Percentiles rank a stretch among this genome's conserved stretches.
These are phyloP conservation scores for Uloborus plumipes DNA, from an alignment of 2,888 invertebrate genomes.

Conservation along the genomic window DNA sequence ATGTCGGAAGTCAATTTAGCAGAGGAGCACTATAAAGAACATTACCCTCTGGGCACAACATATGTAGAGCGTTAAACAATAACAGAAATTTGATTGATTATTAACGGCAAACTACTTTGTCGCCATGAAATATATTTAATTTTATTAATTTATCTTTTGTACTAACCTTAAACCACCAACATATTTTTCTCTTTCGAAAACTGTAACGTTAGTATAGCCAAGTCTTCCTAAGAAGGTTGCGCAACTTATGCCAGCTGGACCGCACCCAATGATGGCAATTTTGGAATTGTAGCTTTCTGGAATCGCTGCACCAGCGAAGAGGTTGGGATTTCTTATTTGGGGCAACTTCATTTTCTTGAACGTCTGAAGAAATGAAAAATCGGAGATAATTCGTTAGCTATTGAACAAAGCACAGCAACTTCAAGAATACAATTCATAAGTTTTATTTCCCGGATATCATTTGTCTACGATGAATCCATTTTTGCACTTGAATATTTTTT, in stretches of 20 bases:
- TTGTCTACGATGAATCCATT: too few species aligned
- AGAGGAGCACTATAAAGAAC: too few species aligned
- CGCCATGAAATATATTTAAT: too few species aligned
- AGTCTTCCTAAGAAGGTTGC: constrained; percentile 94
- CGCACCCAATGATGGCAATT: constrained; percentile 92
- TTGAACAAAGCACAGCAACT: neutral
- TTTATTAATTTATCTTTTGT: too few species aligned
- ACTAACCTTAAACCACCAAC: constrained; percentile 89
- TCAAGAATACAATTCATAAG: neutral
- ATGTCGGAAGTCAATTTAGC: too few species aligned
- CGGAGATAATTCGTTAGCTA: neutral
- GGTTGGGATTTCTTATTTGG: constrained; percentile 85
- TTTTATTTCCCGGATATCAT: neutral
- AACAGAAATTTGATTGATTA: too few species aligned
- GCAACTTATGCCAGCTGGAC: constrained; percentile 96
- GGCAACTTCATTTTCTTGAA: constrained; percentile 94
- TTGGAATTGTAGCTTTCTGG: constrained; percentile 75
- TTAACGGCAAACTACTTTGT: too few species aligned
- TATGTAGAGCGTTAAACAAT: too few species aligned
- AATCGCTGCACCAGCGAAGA: constrained; percentile 69
- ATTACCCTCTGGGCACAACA: too few species aligned
- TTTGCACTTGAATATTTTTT: too few species aligned
- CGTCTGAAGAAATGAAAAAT: constrained; percentile 74
- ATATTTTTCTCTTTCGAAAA: constrained; percentile 90
- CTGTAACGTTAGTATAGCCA: constrained; percentile 90